These are phyloP conservation scores for Polia nebulosa DNA, from an alignment of 2,888 invertebrate genomes.

Conservation along the genomic window DNA sequence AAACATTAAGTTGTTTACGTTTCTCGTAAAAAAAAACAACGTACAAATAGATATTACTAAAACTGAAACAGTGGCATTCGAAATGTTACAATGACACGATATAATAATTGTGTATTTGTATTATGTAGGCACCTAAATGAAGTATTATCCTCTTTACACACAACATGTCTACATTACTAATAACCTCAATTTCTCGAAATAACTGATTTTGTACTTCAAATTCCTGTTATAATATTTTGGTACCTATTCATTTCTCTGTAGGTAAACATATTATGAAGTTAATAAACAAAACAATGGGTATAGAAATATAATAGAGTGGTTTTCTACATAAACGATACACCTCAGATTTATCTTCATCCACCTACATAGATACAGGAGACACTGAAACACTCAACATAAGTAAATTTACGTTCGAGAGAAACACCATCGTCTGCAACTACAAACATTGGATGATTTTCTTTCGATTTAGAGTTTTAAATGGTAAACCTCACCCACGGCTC, in stretches of 20 bases:
- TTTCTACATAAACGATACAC: constrained; percentile 19
- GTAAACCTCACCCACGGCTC: constrained; percentile 7
- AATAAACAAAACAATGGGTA: constrained; percentile 25
- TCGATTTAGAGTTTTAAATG: constrained; percentile 23
- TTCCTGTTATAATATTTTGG: constrained; percentile 23
- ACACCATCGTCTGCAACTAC: neutral
- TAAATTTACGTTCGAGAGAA: constrained; percentile 36
- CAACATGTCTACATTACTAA: neutral
- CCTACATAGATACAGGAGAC: constrained; percentile 10
- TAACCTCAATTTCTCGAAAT: constrained; percentile 6
- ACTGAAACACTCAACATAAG: constrained; percentile 41
- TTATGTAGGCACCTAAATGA: neutral
- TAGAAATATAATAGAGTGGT: constrained; percentile 36
- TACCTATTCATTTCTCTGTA: constrained; percentile 22
- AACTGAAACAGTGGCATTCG: constrained; percentile 13
- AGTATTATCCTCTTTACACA: neutral
- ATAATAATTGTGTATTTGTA: neutral
- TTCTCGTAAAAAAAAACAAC: constrained; percentile 34
- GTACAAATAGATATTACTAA: constrained; percentile 24
- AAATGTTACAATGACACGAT: constrained; percentile 5
- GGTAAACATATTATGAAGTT: constrained; percentile 15
- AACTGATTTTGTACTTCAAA: constrained; percentile 10
- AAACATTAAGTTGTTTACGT: constrained; percentile 54
- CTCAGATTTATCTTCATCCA: constrained; percentile 6
- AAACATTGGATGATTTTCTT: constrained; percentile 10